These are phyloP conservation scores for Drosophila paulistorum DNA, from an alignment of 1,140 invertebrate species.

Conservation along the genomic window DNA sequence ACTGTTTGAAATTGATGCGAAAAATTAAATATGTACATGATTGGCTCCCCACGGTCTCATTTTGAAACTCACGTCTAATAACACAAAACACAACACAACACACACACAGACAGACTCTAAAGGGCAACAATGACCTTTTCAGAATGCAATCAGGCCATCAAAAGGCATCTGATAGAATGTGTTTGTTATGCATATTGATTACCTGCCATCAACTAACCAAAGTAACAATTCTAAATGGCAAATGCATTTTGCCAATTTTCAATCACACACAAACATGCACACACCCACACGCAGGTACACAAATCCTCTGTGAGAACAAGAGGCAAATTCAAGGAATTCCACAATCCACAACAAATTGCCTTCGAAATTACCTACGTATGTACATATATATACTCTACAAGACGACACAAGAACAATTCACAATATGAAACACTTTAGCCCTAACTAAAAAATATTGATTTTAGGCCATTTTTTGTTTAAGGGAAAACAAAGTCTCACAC, in stretches of 20 bases:
- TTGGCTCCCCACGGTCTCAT: no score
- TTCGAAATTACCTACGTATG: no score
- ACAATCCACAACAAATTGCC: background rate
- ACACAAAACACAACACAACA: background rate
- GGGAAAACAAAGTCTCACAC: no score
- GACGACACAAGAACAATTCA: no score
- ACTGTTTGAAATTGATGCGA: no score
- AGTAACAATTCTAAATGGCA: background rate
- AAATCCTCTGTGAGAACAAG: background rate
- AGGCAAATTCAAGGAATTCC: background rate
- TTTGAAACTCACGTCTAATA: no score
- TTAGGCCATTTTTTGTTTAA: no score
- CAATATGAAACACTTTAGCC: no score
- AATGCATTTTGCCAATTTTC: background rate
- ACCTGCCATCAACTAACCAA: background rate
- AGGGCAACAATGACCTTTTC: background rate
- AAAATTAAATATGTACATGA: no score
- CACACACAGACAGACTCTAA: background rate
- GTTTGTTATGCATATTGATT: slow-evolving; percentile 13
- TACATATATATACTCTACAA: no score
- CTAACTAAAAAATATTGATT: no score
- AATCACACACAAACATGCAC: background rate
- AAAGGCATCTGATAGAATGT: background rate
- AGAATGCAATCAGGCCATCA: slow-evolving; percentile 7
- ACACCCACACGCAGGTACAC: no score